A percentile compares a stretch with the other conserved stretches of the same genome.
phyloP scores from a whole-genome alignment of 2,113 vertebrate genomes.

The Salminus brasiliensis region DNA sequence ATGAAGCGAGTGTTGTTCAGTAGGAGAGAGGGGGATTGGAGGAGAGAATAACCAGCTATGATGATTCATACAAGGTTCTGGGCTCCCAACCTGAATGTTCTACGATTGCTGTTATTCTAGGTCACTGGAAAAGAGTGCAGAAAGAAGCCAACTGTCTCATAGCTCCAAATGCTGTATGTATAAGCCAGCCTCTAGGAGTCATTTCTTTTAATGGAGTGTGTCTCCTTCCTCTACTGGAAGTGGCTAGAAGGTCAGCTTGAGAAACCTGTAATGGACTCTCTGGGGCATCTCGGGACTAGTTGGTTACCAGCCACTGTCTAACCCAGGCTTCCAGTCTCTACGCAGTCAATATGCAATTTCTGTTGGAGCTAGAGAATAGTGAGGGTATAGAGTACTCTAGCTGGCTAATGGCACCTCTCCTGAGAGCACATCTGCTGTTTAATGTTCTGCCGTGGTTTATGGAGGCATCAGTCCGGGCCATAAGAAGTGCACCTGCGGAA shows the following conservation, averaged over 20 bases:
- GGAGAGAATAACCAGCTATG: too few relatives aligned
- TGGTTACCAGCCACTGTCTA: neutral
- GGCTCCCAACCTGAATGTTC: too few relatives aligned
- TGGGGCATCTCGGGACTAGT: neutral
- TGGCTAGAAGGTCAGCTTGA: neutral
- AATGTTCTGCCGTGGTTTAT: slow-evolving; percentile 82
- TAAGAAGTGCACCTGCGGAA: slow-evolving; percentile 86
- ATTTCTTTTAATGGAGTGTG: neutral
- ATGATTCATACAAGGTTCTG: too few relatives aligned
- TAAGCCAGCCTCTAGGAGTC: neutral
- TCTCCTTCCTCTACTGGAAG: neutral
- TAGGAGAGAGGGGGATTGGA: neutral
- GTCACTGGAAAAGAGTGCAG: neutral
- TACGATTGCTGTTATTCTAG: neutral
- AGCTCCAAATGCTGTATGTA: neutral
- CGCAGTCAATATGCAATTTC: slow-evolving; percentile 42
- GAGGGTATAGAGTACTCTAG: slow-evolving; percentile 44
- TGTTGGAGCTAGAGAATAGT: slow-evolving; percentile 17
- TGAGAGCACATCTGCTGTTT: slow-evolving; percentile 79
- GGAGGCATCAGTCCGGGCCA: slow-evolving; percentile 82
- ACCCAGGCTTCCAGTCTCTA: slow-evolving; percentile 6
- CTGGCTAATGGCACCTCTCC: slow-evolving; percentile 57
- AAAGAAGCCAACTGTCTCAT: neutral
- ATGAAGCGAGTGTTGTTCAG: neutral
- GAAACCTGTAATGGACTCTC: neutral